These are phyloP conservation scores for Chymomyza amoena DNA, from an alignment of 2,888 invertebrate species.

Conservation along the genomic window DNA sequence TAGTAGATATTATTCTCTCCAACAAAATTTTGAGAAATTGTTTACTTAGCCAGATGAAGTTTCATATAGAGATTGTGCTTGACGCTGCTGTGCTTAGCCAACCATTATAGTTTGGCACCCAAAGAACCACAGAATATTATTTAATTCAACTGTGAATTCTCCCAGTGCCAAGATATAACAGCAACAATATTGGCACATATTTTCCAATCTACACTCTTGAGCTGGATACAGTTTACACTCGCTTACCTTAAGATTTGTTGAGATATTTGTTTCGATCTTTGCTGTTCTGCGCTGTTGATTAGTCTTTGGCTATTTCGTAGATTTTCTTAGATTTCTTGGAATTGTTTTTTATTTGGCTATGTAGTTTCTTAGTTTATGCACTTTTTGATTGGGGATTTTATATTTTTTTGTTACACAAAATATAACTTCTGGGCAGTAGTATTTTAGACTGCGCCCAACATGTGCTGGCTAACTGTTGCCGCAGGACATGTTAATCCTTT, in stretches of 20 bases:
- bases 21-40: neutral
- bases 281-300: neutral
- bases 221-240: conserved; percentile 4
- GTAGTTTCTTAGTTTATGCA: neutral
- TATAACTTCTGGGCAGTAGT: neutral
- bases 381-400: neutral
- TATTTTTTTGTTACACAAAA: neutral
- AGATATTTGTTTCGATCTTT: conserved; percentile 3
- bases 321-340: neutral
- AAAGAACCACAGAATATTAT: conserved; percentile 79
- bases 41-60: neutral
- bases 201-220: neutral
- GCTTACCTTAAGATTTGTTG: neutral
- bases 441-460: conserved; percentile 20
- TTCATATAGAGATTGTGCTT: neutral
- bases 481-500: conserved; percentile 78
- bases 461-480: conserved; percentile 25
- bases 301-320: neutral
- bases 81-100: neutral
- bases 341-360: neutral
- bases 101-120: conserved; percentile 78
- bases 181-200: conserved; percentile 23
- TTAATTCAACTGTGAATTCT: conserved; percentile 79
- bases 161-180: conserved; percentile 79
- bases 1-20: too few species aligned